Base-by-base conservation (phyloP, 2,113 vertebrate genomes). In the Zonotrichia leucophrys region DNA sequence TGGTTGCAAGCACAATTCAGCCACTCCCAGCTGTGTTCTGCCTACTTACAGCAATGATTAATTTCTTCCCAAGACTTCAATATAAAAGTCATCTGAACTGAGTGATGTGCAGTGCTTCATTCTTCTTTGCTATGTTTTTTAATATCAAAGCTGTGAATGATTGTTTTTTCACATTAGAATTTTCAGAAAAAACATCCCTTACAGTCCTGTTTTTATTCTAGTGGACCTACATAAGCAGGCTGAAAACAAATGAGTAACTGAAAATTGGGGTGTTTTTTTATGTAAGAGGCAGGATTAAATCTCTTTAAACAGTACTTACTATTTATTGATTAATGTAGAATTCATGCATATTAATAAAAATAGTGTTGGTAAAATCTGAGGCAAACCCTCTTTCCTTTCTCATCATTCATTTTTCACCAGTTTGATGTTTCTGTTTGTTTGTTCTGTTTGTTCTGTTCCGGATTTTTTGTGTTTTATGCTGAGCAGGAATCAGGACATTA, bases 11-110 rank as follows among this genome's bases (percentile, higher is more conserved):
- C 64, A 81, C 86, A 91, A 60, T 87, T 93, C 80, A 92, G 92
- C 89, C 92, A 90, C 91, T 95, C 92, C 89, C 86, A 86, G 83
- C 94, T 92, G 89, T 68, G 90, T 84, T 91, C 92, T 94, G 91
- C 73, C 83, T 83, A 53, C 68, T 95, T 93, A 92, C 6, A 90
- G 60, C 44, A 81, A 56, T 78, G 94, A 95, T 89, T 94, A 94
- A 92, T 96, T 97, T 93, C 80, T 92, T 92, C 52, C 30, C 73
- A 92, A 78, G 47, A 0, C 77, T 92, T 96, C 73, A 87, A 49
- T 70, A 89, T 59, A 87, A 50, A 93, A 92, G n/a, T 84, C 21
- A n/a, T 63, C 64, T 90, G 59, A 84, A 50, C 30, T 78, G 64
- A 92, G 68, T 63, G 68, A 89, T 83, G 60, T 74, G 73, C 47